phyloP scores from a whole-genome alignment of 2,113 vertebrate genomes.

The Cochlearius cochlearius region DNA sequence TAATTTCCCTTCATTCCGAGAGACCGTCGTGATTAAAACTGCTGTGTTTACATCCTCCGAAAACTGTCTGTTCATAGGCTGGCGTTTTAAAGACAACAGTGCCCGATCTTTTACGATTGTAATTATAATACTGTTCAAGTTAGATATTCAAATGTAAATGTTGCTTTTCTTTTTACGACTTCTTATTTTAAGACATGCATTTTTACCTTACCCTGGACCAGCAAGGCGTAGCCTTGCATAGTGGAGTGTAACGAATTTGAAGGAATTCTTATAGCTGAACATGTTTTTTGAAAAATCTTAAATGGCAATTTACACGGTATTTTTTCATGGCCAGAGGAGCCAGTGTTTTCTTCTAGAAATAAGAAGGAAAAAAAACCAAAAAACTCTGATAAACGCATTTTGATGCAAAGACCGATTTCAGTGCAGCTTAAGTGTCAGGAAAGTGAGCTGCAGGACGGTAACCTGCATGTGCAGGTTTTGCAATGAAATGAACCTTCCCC shows the following conservation, averaged over 20 bases:
- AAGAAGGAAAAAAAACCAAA: neutral
- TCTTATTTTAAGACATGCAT: neutral
- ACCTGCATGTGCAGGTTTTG: neutral
- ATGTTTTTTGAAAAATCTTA: neutral
- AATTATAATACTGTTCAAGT: slow-evolving; percentile 20
- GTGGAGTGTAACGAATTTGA: slow-evolving; percentile 37
- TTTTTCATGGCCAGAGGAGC: neutral
- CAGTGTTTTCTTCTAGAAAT: slow-evolving; percentile 9
- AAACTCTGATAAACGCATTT: neutral
- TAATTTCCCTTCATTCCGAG: slow-evolving; percentile 14
- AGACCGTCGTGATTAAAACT: neutral
- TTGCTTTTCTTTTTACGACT: neutral
- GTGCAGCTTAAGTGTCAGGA: neutral
- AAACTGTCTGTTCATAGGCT: neutral
- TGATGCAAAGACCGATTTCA: neutral
- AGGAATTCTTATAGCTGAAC: slow-evolving; percentile 39
- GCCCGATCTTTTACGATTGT: neutral
- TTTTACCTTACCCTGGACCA: neutral
- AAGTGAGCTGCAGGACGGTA: neutral
- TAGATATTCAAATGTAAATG: slow-evolving; percentile 55
- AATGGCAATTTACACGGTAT: slow-evolving; percentile 10
- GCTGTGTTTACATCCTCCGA: neutral
- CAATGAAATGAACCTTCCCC: neutral
- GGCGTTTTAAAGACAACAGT: neutral
- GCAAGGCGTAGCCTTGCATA: neutral